Percentiles rank a stretch among this genome's conserved stretches.
phyloP scores from a whole-genome alignment of 2,797 vertebrate genomes.

The Dendrocincla tyrannina region DNA sequence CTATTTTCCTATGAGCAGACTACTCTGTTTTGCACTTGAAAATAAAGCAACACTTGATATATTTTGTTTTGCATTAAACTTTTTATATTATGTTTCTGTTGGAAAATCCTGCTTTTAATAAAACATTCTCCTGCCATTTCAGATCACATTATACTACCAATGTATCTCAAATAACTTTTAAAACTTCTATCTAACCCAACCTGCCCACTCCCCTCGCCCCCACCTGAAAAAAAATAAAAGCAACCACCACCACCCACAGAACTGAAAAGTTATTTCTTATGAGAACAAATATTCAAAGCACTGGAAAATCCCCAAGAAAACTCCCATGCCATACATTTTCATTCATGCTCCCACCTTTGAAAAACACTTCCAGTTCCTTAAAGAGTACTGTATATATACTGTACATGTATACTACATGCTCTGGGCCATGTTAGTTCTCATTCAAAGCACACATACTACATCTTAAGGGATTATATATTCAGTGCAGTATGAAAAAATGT shows the following conservation, averaged over 20 bases:
- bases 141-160: neutral
- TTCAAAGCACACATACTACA: neutral
- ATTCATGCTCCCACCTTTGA: neutral
- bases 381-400: neutral
- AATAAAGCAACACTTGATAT: neutral
- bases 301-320: neutral
- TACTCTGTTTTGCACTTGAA: neutral
- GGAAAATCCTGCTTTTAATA: neutral
- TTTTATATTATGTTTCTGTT: neutral
- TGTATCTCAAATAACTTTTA: neutral
- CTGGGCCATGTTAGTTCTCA: neutral
- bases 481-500: neutral
- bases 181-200: neutral
- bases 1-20: neutral
- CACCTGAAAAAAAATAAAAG: neutral
- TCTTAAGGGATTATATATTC: neutral
- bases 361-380: neutral
- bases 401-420: neutral
- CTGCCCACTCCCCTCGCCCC: fast-evolving
- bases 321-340: neutral
- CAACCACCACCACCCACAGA: neutral
- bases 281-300: neutral
- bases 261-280: neutral
- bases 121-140: neutral
- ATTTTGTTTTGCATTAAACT: neutral